These are phyloP conservation scores for Paraplagusia blochii DNA, from an alignment of 2,113 vertebrate species.

Conservation along the genomic window DNA sequence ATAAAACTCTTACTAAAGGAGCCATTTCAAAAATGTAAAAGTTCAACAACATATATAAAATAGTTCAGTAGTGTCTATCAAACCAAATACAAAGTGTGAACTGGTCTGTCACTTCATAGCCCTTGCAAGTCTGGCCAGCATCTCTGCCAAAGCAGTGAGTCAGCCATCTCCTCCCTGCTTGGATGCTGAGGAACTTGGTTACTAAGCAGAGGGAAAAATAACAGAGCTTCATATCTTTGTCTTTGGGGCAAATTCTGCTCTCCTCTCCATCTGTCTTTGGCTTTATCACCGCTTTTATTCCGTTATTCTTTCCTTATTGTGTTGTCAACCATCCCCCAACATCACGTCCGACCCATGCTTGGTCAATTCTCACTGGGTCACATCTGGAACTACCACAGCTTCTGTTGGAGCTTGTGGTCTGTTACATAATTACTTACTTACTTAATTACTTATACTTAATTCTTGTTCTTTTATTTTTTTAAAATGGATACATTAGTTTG, in stretches of 20 bases:
- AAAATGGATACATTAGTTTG: no score
- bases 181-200: conserved; percentile 26
- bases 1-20: conserved; percentile 2
- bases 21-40: neutral
- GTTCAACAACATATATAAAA: neutral
- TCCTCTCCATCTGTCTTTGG: conserved; percentile 21
- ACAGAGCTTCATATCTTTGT: conserved; percentile 27
- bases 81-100: conserved; percentile 10
- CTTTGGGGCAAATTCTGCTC: conserved; percentile 25
- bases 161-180: conserved; percentile 29
- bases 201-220: conserved; percentile 32
- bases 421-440: conserved; percentile 14
- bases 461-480: no score
- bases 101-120: conserved; percentile 12
- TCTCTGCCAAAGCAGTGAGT: conserved; percentile 32
- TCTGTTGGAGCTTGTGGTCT: conserved; percentile 33
- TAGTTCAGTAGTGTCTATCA: no score
- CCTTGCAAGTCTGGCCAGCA: conserved; percentile 18
- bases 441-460: no score
- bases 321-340: conserved; percentile 6
- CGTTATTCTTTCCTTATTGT: neutral
- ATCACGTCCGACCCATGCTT: neutral
- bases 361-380: conserved; percentile 33
- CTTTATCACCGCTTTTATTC: neutral
- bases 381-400: conserved; percentile 48